Conservation (phyloP, 2,113 vertebrate species). For the Ranitomeya imitator region DNA sequence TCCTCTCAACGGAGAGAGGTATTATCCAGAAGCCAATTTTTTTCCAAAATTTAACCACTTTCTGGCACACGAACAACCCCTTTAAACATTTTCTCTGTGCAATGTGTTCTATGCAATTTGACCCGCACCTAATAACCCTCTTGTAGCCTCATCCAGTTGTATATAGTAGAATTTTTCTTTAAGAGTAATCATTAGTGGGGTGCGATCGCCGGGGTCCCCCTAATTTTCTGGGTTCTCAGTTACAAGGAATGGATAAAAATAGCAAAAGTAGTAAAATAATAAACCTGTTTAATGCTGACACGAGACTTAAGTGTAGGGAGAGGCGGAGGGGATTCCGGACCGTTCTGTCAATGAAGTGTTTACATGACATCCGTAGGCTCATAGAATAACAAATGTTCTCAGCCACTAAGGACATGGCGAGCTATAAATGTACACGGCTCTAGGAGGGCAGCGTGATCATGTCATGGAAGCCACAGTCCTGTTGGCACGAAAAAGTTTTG, state of each 20-base stretch:
- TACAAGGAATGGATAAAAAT: background rate
- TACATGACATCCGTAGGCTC: slow-evolving; percentile 10
- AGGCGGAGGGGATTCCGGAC: background rate
- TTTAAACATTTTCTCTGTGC: too few relatives aligned
- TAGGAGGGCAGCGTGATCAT: background rate
- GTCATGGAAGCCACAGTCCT: background rate
- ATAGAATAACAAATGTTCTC: background rate
- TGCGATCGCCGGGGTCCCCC: background rate
- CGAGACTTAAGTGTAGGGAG: background rate
- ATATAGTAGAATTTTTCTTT: too few relatives aligned
- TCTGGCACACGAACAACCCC: too few relatives aligned
- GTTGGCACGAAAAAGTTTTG: background rate
- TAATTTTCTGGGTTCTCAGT: background rate
- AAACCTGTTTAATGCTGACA: background rate
- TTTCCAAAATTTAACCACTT: too few relatives aligned
- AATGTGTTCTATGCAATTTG: too few relatives aligned
- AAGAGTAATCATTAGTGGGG: too few relatives aligned
- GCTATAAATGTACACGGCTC: background rate
- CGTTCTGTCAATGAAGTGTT: slow-evolving; percentile 9
- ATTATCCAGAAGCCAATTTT: too few relatives aligned
- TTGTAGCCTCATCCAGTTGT: too few relatives aligned
- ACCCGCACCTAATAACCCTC: too few relatives aligned
- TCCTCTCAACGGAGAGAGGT: too few relatives aligned
- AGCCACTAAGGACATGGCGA: background rate
- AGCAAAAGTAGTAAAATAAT: background rate